Base-by-base conservation (phyloP, 1,140 invertebrate species). In the Sinonovacula constricta region DNA sequence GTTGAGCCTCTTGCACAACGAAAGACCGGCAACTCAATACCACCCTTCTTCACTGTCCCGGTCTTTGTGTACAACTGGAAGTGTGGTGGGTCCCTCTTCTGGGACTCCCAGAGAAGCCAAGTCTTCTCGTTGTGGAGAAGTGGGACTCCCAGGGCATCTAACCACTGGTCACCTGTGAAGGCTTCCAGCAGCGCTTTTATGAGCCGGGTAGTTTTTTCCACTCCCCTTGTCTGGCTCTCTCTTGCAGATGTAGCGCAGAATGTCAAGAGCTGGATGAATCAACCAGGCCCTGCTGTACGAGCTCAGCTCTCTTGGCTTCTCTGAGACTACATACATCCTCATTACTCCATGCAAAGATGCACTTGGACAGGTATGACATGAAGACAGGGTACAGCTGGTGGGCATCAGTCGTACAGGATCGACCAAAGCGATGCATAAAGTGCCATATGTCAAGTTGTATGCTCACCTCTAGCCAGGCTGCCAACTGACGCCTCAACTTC, bases 381-480 rank as follows among this genome's bases (percentile, higher is more conserved):
- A 87, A 85, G 0, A 49, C 14, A 1, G 49, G 60, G 66, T 86
- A 85, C 28, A 87, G 79, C 1, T 12, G 66, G 36, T 86, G 85
- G 2, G 75, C 56, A 10, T 87, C 81, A 5, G 81, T 84, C 28
- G 79, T 80, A 24, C 71, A 80, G 5, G 68, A 76, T 18, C n/a
- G 1, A 5, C 83, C 56, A 18, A 87, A 28, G 2, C 81, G 34
- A 2, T 83, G 56, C 82, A 85, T 87, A 68, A 85, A 85, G 49
- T 86, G 85, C 85, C 86, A 87, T 2, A 86, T 66, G 60, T 86
- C 85, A 3, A 87, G 79, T 14, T 81, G 53, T 22, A 86, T 26
- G 1, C 45, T 10, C n/a, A 80, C 30, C 14, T 60, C 26, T 2
- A 53, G 51, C 81, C 77, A 81, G 31, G 26, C 74, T 4, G 18